These are phyloP conservation scores for Labeo calbasu DNA, from an alignment of 2,797 vertebrate species.

Conservation along the genomic window DNA sequence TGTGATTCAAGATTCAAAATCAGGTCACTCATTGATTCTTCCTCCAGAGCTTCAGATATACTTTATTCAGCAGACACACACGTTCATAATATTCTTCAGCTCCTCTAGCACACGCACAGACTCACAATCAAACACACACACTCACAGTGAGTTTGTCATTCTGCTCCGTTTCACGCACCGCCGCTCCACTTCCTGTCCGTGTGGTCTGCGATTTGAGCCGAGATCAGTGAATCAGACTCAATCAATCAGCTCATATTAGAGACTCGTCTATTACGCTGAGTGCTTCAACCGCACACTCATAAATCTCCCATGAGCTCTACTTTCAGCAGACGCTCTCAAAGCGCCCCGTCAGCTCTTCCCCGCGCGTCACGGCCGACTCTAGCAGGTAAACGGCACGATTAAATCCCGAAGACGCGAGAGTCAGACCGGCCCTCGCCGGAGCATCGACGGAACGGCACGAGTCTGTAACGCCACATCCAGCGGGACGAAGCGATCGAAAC, in stretches of 20 bases:
- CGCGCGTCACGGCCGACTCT: neutral
- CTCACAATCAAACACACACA: constrained; percentile 40
- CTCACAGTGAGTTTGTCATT: neutral
- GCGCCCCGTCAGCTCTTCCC: neutral
- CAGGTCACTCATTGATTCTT: constrained; percentile 55
- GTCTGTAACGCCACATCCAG: neutral
- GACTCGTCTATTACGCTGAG: constrained; percentile 35
- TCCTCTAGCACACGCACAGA: constrained; percentile 18
- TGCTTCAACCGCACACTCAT: constrained; percentile 5
- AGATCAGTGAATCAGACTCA: constrained; percentile 26
- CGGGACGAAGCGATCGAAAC: neutral
- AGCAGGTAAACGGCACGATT: neutral
- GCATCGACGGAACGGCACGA: neutral
- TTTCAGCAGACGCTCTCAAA: neutral
- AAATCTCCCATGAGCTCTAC: constrained; percentile 32
- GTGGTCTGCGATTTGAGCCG: neutral
- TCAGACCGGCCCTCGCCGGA: neutral
- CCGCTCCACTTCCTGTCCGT: constrained; percentile 1
- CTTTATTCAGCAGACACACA: neutral
- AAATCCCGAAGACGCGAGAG: neutral
- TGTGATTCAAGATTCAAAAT: constrained; percentile 44
- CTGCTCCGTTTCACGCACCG: too few species aligned
- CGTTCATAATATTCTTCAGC: neutral
- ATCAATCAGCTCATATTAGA: constrained; percentile 27
- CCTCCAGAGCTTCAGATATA: constrained; percentile 22